Percentiles rank a stretch among this genome's conserved stretches.
phyloP scores from a whole-genome alignment of 2,888 invertebrate genomes.

The Agonopterix alstromeriana region DNA sequence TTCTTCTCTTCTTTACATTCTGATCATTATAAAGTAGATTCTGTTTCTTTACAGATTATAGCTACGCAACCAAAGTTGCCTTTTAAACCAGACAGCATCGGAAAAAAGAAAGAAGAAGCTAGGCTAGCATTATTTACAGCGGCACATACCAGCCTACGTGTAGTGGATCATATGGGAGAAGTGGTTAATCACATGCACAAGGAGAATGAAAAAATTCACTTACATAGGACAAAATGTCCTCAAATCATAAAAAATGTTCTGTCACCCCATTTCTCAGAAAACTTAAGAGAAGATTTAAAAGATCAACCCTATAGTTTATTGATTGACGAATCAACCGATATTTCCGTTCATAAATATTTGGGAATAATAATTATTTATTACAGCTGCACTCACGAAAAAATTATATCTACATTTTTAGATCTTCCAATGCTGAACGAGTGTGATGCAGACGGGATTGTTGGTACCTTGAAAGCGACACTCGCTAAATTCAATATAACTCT shows the following conservation, averaged over 20 bases:
- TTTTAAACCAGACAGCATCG: no score
- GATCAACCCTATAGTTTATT: slow-evolving; percentile 5
- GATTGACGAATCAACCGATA: slow-evolving; percentile 7
- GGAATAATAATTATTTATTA: slow-evolving; percentile 6
- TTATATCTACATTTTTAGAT: slow-evolving; percentile 2
- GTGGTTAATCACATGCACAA: background rate
- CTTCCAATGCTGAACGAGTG: background rate
- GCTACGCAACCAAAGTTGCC: no score
- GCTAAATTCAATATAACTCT: background rate
- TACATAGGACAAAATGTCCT: slow-evolving; percentile 4
- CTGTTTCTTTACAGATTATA: no score
- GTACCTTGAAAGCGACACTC: background rate
- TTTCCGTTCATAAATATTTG: slow-evolving; percentile 2
- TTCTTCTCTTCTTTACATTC: no score
- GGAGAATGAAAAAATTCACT: background rate
- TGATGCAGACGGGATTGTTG: slow-evolving; percentile 1
- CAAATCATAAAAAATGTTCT: slow-evolving; percentile 2
- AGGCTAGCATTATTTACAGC: background rate
- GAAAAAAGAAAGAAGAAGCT: no score
- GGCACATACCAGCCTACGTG: background rate
- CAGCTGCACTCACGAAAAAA: slow-evolving; percentile 1
- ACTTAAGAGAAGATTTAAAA: slow-evolving; percentile 1
- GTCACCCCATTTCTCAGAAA: slow-evolving; percentile 1
- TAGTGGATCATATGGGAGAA: background rate
- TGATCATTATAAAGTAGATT: no score